Base-by-base conservation (phyloP, 2,113 vertebrate genomes). In the Apodemus speciosus region DNA sequence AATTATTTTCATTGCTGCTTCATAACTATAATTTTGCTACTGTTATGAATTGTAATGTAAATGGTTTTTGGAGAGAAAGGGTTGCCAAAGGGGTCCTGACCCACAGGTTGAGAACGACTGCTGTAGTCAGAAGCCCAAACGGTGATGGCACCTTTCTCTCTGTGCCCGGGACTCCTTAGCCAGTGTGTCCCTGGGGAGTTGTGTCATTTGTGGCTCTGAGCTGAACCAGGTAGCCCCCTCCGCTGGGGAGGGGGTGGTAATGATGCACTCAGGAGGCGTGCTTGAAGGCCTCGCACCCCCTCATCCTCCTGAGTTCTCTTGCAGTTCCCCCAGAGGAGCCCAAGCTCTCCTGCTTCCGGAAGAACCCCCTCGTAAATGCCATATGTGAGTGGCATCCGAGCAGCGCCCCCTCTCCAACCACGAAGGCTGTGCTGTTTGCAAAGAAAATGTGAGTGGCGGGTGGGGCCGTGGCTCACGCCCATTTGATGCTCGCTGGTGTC, bases 311-410 rank as follows among this genome's bases (percentile, higher is more conserved):
- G 10, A 69, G 35, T 25, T 95, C 38, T 71, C 75, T 96, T 94
- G 38, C 97, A 98, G 98, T 93, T 11, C 97, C 97, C 21, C 98
- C 95, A 0, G 97, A 98, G 71, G 60, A 58, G 4, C 98, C 98
- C 0, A 51, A 25, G 0, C 32, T 98, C 18, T 94, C 60, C 86
- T 98, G 98, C 93, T 97, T 91, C 86, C 96, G 97, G 20, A 97
- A 94, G 77, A 98, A 97, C 88, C 97, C 95, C 0, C 49, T 97
- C 68, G 95, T 91, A 13, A 96, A 93, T 0, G 85, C 98, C 0
- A 11, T 76, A 1, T 98, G 98, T 7, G 98, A 98, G 91, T 98
- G 98, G 98, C 91, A 51, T 0, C 97, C 96, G 1, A 46, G 0
- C 14, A 25, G 7, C 0, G 16, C 43, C 2, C 97, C 97, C 0